These are phyloP conservation scores for Apodemia mormo DNA, from an alignment of 2,888 invertebrate genomes.

Conservation along the genomic window DNA sequence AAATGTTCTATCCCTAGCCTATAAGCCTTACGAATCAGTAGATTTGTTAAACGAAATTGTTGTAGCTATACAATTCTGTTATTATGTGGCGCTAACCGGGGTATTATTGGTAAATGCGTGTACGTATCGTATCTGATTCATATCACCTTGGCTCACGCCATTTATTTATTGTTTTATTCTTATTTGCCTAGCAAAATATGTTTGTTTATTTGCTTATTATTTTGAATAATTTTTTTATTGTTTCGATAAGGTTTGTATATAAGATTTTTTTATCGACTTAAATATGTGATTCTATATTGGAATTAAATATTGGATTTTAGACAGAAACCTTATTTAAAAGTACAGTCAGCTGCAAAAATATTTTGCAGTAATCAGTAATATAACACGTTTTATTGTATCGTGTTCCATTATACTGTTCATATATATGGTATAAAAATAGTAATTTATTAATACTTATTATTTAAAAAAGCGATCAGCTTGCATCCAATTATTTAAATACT, in stretches of 20 bases:
- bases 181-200: constrained; percentile 69
- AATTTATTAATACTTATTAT: too few species aligned
- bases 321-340: constrained; percentile 41
- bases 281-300: constrained; percentile 38
- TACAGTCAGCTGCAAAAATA: background rate
- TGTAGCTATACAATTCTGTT: too few species aligned
- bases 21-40: too few species aligned
- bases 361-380: too few species aligned
- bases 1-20: too few species aligned
- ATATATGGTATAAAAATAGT: too few species aligned
- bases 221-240: constrained; percentile 54
- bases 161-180: constrained; percentile 61
- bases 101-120: background rate
- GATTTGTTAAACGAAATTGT: too few species aligned
- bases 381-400: too few species aligned
- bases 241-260: constrained; percentile 71
- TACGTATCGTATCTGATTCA: constrained; percentile 5
- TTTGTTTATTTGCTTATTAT: constrained; percentile 55
- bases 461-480: too few species aligned
- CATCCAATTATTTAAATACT: too few species aligned
- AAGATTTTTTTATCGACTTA: constrained; percentile 72
- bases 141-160: constrained; percentile 35
- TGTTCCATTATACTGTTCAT: too few species aligned
- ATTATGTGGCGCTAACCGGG: background rate
- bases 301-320: constrained; percentile 46